These are phyloP conservation scores for Drosophila mayaguana DNA, from an alignment of 2,888 invertebrate genomes.

Conservation along the genomic window DNA sequence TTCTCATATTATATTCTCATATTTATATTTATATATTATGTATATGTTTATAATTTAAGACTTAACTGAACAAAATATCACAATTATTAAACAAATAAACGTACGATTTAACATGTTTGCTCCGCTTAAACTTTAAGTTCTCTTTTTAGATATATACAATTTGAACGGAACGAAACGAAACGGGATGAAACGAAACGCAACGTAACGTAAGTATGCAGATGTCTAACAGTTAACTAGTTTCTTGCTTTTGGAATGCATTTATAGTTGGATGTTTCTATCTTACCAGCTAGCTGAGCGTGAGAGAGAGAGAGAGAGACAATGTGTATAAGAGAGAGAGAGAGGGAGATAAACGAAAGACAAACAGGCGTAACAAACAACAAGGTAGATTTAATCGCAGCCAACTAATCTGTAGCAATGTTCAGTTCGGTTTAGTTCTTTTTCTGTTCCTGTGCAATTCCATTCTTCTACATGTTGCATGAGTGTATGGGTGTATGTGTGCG, in stretches of 20 bases:
- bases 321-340: conserved; percentile 7
- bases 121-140: conserved; percentile 27
- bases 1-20: not conserved
- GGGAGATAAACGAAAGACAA: conserved; percentile 14
- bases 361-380: conserved; percentile 70
- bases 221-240: conserved; percentile 74
- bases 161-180: conserved; percentile 41
- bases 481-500: conserved; percentile 24
- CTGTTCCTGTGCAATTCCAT: conserved; percentile 33
- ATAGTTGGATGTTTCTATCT: conserved; percentile 58
- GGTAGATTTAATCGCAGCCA: conserved; percentile 75
- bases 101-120: conserved; percentile 57
- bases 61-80: conserved; percentile 74
- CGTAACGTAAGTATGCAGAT: conserved; percentile 40
- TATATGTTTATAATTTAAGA: conserved; percentile 55
- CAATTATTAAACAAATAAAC: conserved; percentile 76
- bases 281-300: conserved; percentile 26
- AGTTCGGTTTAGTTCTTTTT: conserved; percentile 42
- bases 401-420: conserved; percentile 71
- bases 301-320: conserved; percentile 7
- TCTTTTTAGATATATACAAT: conserved; percentile 53
- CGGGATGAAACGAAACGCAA: conserved; percentile 28
- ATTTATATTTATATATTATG: not conserved
- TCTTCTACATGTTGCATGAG: conserved; percentile 20
- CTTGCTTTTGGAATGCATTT: conserved; percentile 78